Evolutionary conservation across 2,797 vertebrate genomes (phyloP).

Genomic region (Triplophysa yarkandensis): DNA sequence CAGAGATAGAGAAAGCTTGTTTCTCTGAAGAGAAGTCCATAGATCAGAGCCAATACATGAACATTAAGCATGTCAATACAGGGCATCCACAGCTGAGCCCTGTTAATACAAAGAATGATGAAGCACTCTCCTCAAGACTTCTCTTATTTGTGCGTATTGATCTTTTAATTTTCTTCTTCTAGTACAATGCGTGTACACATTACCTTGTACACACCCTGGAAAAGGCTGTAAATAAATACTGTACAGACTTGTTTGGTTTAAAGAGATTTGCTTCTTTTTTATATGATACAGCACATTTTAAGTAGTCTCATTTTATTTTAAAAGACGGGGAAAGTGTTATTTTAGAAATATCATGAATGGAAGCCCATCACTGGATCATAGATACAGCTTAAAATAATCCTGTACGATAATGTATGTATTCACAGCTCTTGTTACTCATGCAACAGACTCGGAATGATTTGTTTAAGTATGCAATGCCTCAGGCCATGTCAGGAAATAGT

Average conservation of each 20-base stretch:
- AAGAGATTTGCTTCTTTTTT: constrained; percentile 23
- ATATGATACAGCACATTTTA: background rate
- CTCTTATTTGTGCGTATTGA: constrained; percentile 59
- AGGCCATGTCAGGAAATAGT: constrained; percentile 77
- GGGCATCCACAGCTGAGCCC: constrained; percentile 50
- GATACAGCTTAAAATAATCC: constrained; percentile 62
- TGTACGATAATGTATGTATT: constrained; percentile 62
- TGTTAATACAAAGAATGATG: constrained; percentile 60
- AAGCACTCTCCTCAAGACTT: constrained; percentile 53
- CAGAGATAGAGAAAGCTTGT: constrained; percentile 41
- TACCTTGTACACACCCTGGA: constrained; percentile 19
- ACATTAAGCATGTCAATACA: constrained; percentile 57
- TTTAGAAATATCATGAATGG: constrained; percentile 38
- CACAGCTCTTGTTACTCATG: constrained; percentile 63
- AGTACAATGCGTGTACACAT: constrained; percentile 32
- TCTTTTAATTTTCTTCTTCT: constrained; percentile 56
- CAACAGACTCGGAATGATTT: constrained; percentile 65
- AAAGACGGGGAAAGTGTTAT: constrained; percentile 21
- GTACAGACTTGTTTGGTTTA: constrained; percentile 39
- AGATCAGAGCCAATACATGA: constrained; percentile 57
- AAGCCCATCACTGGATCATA: constrained; percentile 62
- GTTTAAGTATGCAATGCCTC: constrained; percentile 75
- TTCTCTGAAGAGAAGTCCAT: constrained; percentile 51
- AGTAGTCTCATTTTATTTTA: constrained; percentile 17
- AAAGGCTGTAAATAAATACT: constrained; percentile 46